These are phyloP conservation scores for Lochmaea capreae DNA, from an alignment of 2,888 invertebrate genomes.

Conservation along the genomic window DNA sequence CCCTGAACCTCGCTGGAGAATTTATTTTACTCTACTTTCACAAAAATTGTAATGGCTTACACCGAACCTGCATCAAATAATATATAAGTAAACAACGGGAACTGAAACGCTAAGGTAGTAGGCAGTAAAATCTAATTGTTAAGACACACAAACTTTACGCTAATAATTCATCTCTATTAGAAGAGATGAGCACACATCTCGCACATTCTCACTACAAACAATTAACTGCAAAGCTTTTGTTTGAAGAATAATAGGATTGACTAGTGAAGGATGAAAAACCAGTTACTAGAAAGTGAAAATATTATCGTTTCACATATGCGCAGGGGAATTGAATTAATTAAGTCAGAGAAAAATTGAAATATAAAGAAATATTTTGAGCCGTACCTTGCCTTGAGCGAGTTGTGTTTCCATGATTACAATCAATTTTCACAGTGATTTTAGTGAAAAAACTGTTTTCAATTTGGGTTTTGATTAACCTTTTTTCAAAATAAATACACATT, in stretches of 20 bases:
- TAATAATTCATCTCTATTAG: slow-evolving; percentile 7
- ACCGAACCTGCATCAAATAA: background rate
- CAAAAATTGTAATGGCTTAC: background rate
- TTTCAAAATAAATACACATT: no score
- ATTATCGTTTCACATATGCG: no score
- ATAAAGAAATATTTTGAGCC: no score
- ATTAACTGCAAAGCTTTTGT: background rate
- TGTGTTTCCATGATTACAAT: no score
- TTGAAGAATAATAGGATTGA: background rate
- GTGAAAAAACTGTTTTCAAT: no score
- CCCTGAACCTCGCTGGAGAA: no score
- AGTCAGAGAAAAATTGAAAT: no score
- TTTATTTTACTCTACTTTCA: background rate
- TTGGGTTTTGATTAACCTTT: no score
- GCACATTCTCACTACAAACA: slow-evolving; percentile 5
- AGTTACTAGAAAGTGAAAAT: no score
- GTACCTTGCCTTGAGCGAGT: no score
- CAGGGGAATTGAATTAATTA: no score
- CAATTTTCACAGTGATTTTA: no score
- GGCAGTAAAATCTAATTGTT: slow-evolving; percentile 1
- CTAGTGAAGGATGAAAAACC: background rate
- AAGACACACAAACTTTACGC: background rate
- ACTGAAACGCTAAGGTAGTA: background rate
- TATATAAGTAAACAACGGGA: background rate
- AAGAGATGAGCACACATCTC: slow-evolving; percentile 5